Evolutionary conservation across 2,113 vertebrate genomes (phyloP), one percentile per base, ranked within the genome.

Genomic region (Dendrocopos noguchii): DNA sequence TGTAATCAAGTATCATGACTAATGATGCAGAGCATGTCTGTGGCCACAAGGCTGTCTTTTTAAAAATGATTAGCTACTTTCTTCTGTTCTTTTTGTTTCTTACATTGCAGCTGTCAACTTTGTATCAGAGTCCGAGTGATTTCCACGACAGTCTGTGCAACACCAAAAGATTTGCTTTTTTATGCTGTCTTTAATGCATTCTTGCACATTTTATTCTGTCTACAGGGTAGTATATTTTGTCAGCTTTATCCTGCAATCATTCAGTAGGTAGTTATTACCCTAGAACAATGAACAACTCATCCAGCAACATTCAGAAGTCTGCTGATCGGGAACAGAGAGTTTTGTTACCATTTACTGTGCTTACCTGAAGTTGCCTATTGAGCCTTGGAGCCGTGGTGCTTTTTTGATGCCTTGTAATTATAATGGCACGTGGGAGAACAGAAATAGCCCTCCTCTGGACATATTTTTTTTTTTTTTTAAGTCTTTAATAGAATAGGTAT

Each of bases 91-190:
- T n/a, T 94, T 94, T 84, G 31, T 60, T 82, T 67, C 84, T 77
- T 75, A 72, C 75, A 64, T 46, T 77, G 36, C 59, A 92, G 52
- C 78, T 94, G 91, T 84, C 92, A 67, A 34, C 53, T 80, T 73
- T 83, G 75, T 78, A 83, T 57, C 65, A 74, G 67, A 67, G n/a
- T 59, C 36, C 79, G 53, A 56, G 67, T 89, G 81, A 82, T 87
- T 96, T 83, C 79, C 36, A 20, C 87, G 91, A 92, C 71, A 84
- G 61, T 42, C 33, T 47, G 39, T 70, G 64, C 36, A 71, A 82
- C 56, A 89, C 64, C 53, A 92, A 63, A 70, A 84, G 19, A 52
- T 53, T 93, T 84, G 55, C 31, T 93, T 93, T 94, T 94, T 93
- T 77, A 77, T 80, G n/a, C 52, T 80, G 60, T 56, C 34, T 55